A percentile compares a stretch with the other conserved stretches of the same genome.
Evolutionary conservation across 2,888 invertebrate genomes (phyloP).

Genomic region (Eupithecia inturbata): DNA sequence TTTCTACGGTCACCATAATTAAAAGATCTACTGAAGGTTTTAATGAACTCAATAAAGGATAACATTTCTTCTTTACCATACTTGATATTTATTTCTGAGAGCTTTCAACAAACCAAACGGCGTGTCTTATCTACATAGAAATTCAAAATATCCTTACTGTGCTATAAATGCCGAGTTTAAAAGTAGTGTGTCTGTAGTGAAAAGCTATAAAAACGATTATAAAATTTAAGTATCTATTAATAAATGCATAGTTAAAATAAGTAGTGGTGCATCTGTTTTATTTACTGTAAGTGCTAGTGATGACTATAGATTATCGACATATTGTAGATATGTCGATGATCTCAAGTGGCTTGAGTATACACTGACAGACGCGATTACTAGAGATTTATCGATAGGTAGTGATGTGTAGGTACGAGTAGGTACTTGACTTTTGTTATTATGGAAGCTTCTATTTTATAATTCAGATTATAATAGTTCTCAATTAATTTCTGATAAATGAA

Average conservation of each 20-base stretch:
- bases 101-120: background rate
- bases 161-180: conserved; percentile 2
- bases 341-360: conserved; percentile 38
- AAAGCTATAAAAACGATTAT: conserved; percentile 1
- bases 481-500: too few species aligned
- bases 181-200: too few species aligned
- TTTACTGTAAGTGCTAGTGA: conserved; percentile 38
- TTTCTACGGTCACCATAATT: background rate
- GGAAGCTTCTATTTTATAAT: background rate
- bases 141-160: background rate
- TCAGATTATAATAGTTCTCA: too few species aligned
- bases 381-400: conserved; percentile 37
- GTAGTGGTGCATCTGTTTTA: conserved; percentile 32
- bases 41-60: background rate
- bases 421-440: background rate
- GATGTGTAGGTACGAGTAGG: conserved; percentile 18
- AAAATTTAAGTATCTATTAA: conserved; percentile 15
- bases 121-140: background rate
- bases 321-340: conserved; percentile 29
- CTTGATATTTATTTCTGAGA: background rate
- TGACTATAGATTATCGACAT: conserved; percentile 33
- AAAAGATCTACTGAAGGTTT: background rate
- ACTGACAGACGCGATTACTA: conserved; percentile 41
- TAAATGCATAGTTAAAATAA: conserved; percentile 15
- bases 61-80: background rate